Evolutionary conservation across 1,140 invertebrate species (phyloP), one percentile per base, ranked within the genome.

Genomic region (Diachasma alloeum): DNA sequence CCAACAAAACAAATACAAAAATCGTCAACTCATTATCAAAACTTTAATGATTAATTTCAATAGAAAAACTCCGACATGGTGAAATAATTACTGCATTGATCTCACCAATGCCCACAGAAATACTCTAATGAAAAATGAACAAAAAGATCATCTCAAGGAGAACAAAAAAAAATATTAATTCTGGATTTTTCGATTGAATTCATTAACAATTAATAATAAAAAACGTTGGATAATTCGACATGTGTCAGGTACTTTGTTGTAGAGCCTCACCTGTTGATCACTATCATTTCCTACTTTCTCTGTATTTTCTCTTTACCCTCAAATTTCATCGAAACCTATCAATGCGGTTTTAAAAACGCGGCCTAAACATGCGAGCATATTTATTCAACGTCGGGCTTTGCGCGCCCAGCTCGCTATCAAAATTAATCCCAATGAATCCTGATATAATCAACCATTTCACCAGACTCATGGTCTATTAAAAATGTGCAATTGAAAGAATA

Each of bases 261-360:
- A 86, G 83, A 85, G 83, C 85, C 88, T 90, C 88, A 90, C 88
- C 88, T 90, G 88, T 82, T 76, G n/a, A 70, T 56, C 19, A 56
- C 22, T 63, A 63, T 26, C 48, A 53, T 53, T 53, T 63, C 59
- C 59, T 63, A 63, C 19, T 31, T 31, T 31, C 31, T 31, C 31
- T 46, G 22, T 75, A 42, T 39, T 39, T 68, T 26, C 66, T 36
- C 44, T 17, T 59, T 59, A 67, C 22, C 42, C 22, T 68, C 42
- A 39, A 39, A 37, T 37, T 68, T 13, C 31, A 39, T 22, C 24
- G 53, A 59, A 15, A 59, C 59, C 59, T 66, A 66, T 26, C 26
- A 66, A 31, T 76, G 67, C 88, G 88, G 87, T 86, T 89, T 90
- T 88, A 89, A 83, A 88, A 74, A 87, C 88, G 88, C 88, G 88